Evolutionary conservation across 2,888 invertebrate species (phyloP), one percentile per base, ranked within the genome.

Genomic region (Cataglyphis albicans): DNA sequence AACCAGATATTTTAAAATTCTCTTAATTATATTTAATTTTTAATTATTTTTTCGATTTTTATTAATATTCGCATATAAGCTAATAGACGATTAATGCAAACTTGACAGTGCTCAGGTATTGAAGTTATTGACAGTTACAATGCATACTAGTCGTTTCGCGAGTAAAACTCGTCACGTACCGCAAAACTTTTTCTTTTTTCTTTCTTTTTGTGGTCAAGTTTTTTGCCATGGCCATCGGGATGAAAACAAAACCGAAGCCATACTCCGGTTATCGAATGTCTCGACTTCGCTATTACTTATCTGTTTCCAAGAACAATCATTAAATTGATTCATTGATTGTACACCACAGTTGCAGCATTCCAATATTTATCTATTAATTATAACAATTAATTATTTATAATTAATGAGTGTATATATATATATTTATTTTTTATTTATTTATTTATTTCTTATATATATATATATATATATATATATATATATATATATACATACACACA

Each of bases 121-220:
- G 10, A 6, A 29, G 32, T 29, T 55, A 25, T 55, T 65, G 76
- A 65, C 52, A 55, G 35, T 65, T 35, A 35, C 21, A 21, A 76
- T 38, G 67, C 55, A 64, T 76, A n/a, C 65, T 65, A 65, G n/a
- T 52, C n/a, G 25, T 52, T 75, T 48, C 64, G 25, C 55, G 18
- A 64, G 35, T 18, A 5, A 35, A 6, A 41, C 63, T 63, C 48
- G 63, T 4, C 29, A 10, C 18, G 48, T 12, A 52, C 52, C 52
- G n/a, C 55, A 76, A 12, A 65, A 65, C 25, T 64, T 75, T 18
- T n/a, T 25, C 12, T 55, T 64, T 65, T 41, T 35, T 9, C 38
- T 55, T 65, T n/a, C 38, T 76, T 76, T 75, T 76, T 65, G 67
- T n/a, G 65, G 76, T 44, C 61, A 4, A 74, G 48, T 44, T 63